Evolutionary conservation across 1,140 invertebrate genomes (phyloP), one percentile per base, ranked within the genome.

Genomic region (Ectropis grisescens): DNA sequence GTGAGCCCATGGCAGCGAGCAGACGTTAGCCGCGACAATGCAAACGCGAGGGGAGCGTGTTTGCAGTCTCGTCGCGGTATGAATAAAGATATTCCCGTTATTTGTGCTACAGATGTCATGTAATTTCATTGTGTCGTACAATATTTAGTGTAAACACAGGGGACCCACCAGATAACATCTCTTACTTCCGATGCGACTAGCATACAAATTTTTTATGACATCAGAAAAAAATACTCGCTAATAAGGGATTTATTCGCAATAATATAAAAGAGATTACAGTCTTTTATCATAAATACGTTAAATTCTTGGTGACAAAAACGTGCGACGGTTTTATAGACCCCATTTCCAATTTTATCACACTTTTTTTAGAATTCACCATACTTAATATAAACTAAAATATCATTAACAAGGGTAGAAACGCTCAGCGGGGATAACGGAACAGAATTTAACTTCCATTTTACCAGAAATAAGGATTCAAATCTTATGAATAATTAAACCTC

Each of bases 61-160:
- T 74, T 69, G 65, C 62, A 50, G 58, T 37, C 60, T 29, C 54
- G 61, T 36, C 60, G 62, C 56, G 54, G 58, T 70, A 81, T 81
- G 76, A 81, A 81, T 81, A 78, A 81, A 81, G 72, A 81, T 81
- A 81, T 78, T 75, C 70, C 61, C 70, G 72, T 80, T 78, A 80
- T 81, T 81, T 78, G 76, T 71, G 70, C 40, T 81, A 78, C 76
- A 81, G 76, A 81, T 81, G 76, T 81, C 72, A 78, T 78, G 72
- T 81, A 78, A 78, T 76, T 64, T 78, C 62, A 81, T 78, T 81
- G 76, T 81, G 65, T 62, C 61, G 59, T 69, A 57, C 70, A 81
- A 81, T 75, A 78, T 81, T 78, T 81, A 78, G 71, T 74, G 67
- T 72, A 76, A 81, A 81, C 71, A 81, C 48, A 57, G 60, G 49